These are phyloP conservation scores for Cataglyphis hispanica DNA, from an alignment of 1,140 invertebrate genomes.

Conservation along the genomic window DNA sequence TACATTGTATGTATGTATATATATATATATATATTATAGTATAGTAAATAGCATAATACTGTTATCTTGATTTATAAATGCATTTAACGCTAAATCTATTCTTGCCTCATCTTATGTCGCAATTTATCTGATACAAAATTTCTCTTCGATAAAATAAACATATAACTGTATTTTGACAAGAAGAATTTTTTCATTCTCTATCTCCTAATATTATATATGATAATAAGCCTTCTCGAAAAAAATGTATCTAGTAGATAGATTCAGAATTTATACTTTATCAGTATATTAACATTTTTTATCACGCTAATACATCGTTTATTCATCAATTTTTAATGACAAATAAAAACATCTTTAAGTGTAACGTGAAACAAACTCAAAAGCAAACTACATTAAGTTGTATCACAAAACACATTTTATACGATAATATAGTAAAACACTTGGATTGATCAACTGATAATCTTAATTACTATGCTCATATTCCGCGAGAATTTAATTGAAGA, in stretches of 20 bases:
- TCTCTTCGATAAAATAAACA: background rate
- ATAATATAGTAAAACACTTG: background rate
- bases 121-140: background rate
- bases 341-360: background rate
- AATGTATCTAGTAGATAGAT: background rate
- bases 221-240: background rate
- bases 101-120: background rate
- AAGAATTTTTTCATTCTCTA: background rate
- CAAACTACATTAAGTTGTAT: background rate
- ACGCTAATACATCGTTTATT: background rate
- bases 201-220: background rate
- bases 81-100: background rate
- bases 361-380: background rate
- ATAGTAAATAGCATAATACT: background rate
- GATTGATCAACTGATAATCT: constrained; percentile 26
- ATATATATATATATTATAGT: constrained; percentile 6
- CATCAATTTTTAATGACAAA: background rate
- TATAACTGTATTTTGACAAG: background rate
- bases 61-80: background rate
- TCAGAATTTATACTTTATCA: background rate
- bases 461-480: background rate
- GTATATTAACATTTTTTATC: background rate
- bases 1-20: no score
- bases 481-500: background rate
- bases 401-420: background rate